phyloP scores from a whole-genome alignment of 2,797 vertebrate genomes.

The Sebastes alutus region DNA sequence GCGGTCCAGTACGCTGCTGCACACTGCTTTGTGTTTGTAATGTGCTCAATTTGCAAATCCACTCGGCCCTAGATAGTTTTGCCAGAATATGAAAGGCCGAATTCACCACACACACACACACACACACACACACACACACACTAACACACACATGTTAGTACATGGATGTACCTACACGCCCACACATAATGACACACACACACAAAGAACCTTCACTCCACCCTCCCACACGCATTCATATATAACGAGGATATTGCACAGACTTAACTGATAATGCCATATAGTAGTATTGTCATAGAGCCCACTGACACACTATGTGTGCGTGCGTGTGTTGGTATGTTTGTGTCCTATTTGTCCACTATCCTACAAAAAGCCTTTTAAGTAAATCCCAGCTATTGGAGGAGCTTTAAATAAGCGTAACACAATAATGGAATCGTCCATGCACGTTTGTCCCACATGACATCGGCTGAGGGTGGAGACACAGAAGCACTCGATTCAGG shows the following conservation, averaged over 20 bases:
- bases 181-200: background rate
- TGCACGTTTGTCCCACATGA: conserved; percentile 22
- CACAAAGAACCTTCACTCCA: background rate
- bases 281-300: conserved; percentile 36
- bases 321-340: background rate
- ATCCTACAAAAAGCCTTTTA: conserved; percentile 53
- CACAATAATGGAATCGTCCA: conserved; percentile 30
- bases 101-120: conserved; percentile 6
- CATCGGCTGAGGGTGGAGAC: background rate
- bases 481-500: background rate
- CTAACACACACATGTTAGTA: background rate
- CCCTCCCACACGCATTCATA: conserved; percentile 12
- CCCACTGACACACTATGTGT: conserved; percentile 33
- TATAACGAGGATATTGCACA: conserved; percentile 39
- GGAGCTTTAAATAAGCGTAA: conserved; percentile 52
- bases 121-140: background rate
- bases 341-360: conserved; percentile 33
- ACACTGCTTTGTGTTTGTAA: conserved; percentile 37
- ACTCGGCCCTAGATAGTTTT: conserved; percentile 20
- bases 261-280: conserved; percentile 53
- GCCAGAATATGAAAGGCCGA: conserved; percentile 37
- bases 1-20: conserved; percentile 5
- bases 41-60: conserved; percentile 56
- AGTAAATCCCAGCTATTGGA: conserved; percentile 45
- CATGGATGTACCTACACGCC: background rate